These are phyloP conservation scores for Melanchra persicariae DNA, from an alignment of 2,888 invertebrate species.

Conservation along the genomic window DNA sequence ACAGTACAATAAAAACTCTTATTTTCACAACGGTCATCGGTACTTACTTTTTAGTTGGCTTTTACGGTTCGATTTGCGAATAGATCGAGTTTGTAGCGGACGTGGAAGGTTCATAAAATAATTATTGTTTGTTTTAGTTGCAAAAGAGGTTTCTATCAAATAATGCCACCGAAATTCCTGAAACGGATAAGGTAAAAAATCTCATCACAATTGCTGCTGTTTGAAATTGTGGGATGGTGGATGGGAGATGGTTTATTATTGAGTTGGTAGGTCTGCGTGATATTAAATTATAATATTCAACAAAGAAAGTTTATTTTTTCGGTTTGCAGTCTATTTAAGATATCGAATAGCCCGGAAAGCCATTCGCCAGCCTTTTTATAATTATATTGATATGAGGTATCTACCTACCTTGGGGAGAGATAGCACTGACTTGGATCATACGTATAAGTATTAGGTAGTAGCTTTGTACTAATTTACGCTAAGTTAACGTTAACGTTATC, in stretches of 20 bases:
- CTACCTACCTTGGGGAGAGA: too few relatives aligned
- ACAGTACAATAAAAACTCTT: constrained; percentile 64
- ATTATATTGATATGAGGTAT: too few relatives aligned
- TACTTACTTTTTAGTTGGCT: constrained; percentile 45
- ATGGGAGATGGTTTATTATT: neutral
- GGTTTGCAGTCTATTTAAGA: neutral
- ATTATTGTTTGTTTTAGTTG: neutral
- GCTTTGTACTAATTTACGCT: neutral
- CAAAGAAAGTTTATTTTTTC: neutral
- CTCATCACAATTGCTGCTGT: too few relatives aligned
- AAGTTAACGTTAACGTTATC: neutral
- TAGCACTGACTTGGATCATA: too few relatives aligned
- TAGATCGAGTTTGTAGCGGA: neutral
- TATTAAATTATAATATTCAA: neutral
- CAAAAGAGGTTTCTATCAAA: neutral
- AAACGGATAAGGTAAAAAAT: neutral
- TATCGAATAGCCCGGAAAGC: neutral
- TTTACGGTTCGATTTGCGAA: constrained; percentile 28
- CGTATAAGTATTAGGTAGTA: too few relatives aligned
- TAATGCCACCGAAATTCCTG: neutral
- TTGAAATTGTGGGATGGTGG: too few relatives aligned
- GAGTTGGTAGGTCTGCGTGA: too few relatives aligned
- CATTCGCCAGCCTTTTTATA: neutral
- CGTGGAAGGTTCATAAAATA: neutral
- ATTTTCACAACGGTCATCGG: constrained; percentile 58